Evolutionary conservation across 2,797 vertebrate genomes (phyloP).

Genomic region (Aythya fuligula): DNA sequence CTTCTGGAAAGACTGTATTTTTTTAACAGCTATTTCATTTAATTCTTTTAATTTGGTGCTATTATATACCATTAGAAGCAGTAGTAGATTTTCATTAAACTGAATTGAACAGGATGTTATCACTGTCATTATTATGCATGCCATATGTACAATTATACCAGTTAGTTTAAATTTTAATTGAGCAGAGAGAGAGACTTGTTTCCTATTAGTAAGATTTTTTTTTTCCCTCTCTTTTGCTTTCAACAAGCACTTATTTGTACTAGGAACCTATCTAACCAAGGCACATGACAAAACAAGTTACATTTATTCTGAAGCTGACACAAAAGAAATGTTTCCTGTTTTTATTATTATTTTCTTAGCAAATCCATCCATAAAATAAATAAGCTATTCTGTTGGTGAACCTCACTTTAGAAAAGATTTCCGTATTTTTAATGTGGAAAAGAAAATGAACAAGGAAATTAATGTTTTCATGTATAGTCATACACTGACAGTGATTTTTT

Average conservation of each 20-base stretch:
- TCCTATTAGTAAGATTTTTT: conserved; percentile 19
- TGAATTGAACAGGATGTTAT: not conserved
- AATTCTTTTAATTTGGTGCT: not conserved
- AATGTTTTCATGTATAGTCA: not conserved
- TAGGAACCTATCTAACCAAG: not conserved
- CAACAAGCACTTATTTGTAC: not conserved
- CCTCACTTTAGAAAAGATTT: not conserved
- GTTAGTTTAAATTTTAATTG: conserved; percentile 64
- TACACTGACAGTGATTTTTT: not conserved
- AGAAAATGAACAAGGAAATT: not conserved
- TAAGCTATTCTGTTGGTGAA: not conserved
- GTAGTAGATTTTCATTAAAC: not conserved
- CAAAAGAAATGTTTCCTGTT: not conserved
- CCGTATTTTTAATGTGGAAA: not conserved
- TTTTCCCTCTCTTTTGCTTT: fast-evolving
- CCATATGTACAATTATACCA: conserved; percentile 48
- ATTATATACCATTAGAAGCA: not conserved
- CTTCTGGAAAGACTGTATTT: not conserved
- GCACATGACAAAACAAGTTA: not conserved
- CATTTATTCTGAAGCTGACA: not conserved
- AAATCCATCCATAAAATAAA: not conserved
- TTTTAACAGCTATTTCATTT: not conserved
- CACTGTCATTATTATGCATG: not conserved
- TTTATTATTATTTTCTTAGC: not conserved
- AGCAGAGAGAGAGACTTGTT: conserved; percentile 33